phyloP scores from a whole-genome alignment of 1,140 invertebrate species.

The Pinna nobilis region DNA sequence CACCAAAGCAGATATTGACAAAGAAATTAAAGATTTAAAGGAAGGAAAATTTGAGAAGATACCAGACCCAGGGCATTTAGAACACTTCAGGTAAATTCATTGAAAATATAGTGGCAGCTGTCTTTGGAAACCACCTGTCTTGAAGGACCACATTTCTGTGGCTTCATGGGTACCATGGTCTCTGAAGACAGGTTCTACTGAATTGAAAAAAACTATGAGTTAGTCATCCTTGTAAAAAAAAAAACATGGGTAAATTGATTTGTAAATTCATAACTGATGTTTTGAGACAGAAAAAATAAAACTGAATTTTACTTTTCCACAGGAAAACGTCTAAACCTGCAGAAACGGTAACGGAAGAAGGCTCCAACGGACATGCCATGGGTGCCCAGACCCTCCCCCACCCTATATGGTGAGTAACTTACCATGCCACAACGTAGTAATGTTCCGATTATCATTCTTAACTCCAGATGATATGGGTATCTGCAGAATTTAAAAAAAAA shows the following conservation, averaged over 20 bases:
- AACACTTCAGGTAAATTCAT: slow-evolving; percentile 21
- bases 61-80: slow-evolving; percentile 55
- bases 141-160: too few relatives aligned
- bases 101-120: neutral
- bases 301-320: neutral
- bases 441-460: too few relatives aligned
- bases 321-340: neutral
- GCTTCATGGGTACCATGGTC: neutral
- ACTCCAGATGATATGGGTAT: too few relatives aligned
- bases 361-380: slow-evolving; percentile 36
- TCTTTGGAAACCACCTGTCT: too few relatives aligned
- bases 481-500: too few relatives aligned
- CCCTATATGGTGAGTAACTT: slow-evolving; percentile 68
- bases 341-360: neutral
- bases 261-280: neutral
- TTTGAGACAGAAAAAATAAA: neutral
- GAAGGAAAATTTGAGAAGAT: slow-evolving; percentile 51
- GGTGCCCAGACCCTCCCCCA: slow-evolving; percentile 59
- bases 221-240: neutral
- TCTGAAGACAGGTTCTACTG: neutral
- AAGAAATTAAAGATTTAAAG: slow-evolving; percentile 4
- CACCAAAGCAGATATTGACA: slow-evolving; percentile 8
- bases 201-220: neutral
- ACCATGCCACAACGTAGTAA: too few relatives aligned
- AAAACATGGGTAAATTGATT: neutral